phyloP scores from a whole-genome alignment of 2,113 vertebrate species.

The Sisor rabdophorus region DNA sequence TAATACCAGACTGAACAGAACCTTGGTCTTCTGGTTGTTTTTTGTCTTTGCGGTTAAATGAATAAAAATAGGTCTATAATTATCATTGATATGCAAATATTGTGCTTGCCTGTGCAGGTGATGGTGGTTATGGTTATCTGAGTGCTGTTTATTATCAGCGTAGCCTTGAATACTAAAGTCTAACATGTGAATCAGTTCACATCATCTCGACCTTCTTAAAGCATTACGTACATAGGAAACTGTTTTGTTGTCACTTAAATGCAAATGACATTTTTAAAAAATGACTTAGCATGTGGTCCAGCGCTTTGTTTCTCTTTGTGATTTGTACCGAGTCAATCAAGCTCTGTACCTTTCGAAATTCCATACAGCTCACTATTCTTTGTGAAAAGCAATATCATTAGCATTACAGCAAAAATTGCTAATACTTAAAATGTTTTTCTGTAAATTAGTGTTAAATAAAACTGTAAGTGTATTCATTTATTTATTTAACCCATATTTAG shows the following conservation, averaged over 20 bases:
- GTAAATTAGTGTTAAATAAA: no score
- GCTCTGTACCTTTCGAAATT: neutral
- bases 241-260: neutral
- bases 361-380: neutral
- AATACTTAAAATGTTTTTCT: neutral
- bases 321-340: neutral
- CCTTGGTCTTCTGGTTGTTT: neutral
- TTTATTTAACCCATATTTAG: no score
- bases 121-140: neutral
- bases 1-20: no score
- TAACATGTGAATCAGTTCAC: neutral
- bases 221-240: neutral
- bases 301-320: neutral
- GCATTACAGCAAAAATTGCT: no score
- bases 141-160: neutral
- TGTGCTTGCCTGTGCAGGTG: neutral
- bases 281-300: neutral
- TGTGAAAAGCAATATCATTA: neutral
- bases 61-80: neutral
- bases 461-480: no score
- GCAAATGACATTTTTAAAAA: constrained; percentile 1
- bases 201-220: constrained; percentile 3
- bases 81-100: neutral
- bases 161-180: constrained; percentile 11
- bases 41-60: neutral